A percentile compares a stretch with the other conserved stretches of the same genome.
Conservation (phyloP, 2,797 vertebrate genomes). For the Arnoldichthys spilopterus region DNA sequence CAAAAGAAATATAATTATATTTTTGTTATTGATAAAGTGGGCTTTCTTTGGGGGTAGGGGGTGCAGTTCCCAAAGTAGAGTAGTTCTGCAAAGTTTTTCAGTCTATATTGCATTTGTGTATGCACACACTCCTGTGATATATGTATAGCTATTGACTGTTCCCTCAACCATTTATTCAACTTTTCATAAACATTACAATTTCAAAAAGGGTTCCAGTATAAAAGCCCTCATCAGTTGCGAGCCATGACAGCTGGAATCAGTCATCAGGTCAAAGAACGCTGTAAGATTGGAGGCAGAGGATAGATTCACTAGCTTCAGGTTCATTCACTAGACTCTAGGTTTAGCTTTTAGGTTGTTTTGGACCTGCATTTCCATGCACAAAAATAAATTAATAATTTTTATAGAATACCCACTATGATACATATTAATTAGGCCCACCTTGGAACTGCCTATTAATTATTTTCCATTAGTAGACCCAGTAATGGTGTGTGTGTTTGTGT, state of each 20-base stretch:
- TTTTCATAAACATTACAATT: conserved; percentile 68
- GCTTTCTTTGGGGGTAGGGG: too few relatives aligned
- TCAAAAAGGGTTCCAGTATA: conserved; percentile 65
- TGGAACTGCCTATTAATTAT: too few relatives aligned
- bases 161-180: conserved; percentile 54
- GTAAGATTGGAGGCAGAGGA: conserved; percentile 64
- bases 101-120: background rate
- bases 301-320: conserved; percentile 60
- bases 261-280: conserved; percentile 71
- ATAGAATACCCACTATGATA: too few relatives aligned
- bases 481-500: too few relatives aligned
- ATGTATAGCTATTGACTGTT: conserved; percentile 3
- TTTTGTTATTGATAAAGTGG: too few relatives aligned
- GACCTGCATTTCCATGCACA: background rate
- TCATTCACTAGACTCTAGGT: conserved; percentile 72
- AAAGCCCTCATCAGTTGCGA: conserved; percentile 76
- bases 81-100: background rate
- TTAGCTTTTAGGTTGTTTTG: conserved; percentile 54
- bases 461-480: too few relatives aligned
- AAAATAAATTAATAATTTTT: background rate
- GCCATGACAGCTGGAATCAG: conserved; percentile 74
- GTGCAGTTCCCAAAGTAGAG: too few relatives aligned
- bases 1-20: too few relatives aligned
- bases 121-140: background rate
- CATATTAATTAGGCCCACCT: too few relatives aligned